Percentiles rank a stretch among this genome's conserved stretches.
These are phyloP conservation scores for Lasioglossum morio DNA, from an alignment of 2,888 invertebrate species.

Conservation along the genomic window DNA sequence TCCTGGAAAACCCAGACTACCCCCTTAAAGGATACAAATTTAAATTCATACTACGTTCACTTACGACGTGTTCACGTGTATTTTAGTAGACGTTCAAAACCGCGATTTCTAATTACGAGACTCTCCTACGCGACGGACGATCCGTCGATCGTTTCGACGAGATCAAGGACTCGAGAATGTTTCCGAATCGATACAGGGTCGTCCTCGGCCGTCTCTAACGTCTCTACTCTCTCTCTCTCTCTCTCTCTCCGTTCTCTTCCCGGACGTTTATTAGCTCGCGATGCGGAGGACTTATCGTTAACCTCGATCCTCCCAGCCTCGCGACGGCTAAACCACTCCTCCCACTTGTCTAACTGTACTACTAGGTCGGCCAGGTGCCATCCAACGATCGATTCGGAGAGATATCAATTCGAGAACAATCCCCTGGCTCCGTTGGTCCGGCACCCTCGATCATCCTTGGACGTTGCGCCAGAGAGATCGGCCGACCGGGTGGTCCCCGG, in stretches of 20 bases:
- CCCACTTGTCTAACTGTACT: constrained; percentile 74
- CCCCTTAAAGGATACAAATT: no score
- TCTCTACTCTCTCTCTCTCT: not conserved
- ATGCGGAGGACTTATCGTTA: constrained; percentile 76
- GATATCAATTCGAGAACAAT: constrained; percentile 64
- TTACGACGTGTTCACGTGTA: no score
- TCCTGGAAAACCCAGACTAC: no score
- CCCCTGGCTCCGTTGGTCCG: constrained; percentile 3
- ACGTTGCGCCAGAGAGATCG: not conserved
- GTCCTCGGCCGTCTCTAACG: constrained; percentile 26
- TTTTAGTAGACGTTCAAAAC: no score
- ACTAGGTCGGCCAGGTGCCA: constrained; percentile 76
- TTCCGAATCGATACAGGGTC: constrained; percentile 42
- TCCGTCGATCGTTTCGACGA: not conserved
- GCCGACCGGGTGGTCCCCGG: not conserved
- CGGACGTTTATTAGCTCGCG: constrained; percentile 66
- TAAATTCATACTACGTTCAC: no score
- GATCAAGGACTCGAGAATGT: constrained; percentile 9
- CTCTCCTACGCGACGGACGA: not conserved
- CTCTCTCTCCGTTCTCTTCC: constrained; percentile 30
- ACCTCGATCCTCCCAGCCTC: constrained; percentile 76
- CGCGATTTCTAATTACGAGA: no score
- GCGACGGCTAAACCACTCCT: constrained; percentile 70
- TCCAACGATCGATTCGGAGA: constrained; percentile 68
- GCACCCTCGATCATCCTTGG: constrained; percentile 6